Evolutionary conservation across 2,888 invertebrate species (phyloP).

Genomic region (Liodrosophila aerea): DNA sequence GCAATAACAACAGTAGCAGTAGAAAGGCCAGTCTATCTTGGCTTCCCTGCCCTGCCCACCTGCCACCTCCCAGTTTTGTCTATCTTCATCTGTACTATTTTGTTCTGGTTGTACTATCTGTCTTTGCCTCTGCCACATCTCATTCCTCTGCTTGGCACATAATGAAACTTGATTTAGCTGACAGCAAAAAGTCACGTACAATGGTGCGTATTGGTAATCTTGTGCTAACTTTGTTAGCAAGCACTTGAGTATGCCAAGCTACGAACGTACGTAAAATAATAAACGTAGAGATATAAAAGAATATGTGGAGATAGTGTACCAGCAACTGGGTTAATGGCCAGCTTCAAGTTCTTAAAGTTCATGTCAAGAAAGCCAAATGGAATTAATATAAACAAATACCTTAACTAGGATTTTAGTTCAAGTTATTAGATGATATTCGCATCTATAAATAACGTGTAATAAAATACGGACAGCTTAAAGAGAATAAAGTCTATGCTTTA

Average conservation of each 20-base stretch:
- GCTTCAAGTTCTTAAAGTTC: conserved; percentile 4
- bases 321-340: conserved; percentile 41
- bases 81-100: not conserved
- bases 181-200: conserved; percentile 74
- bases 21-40: not conserved
- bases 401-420: too few relatives aligned
- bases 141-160: conserved; percentile 44
- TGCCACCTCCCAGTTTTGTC: too few relatives aligned
- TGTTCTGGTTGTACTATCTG: too few relatives aligned
- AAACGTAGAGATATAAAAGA: conserved; percentile 13
- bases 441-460: too few relatives aligned
- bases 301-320: conserved; percentile 22
- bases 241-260: conserved; percentile 58
- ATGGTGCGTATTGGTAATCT: conserved; percentile 72
- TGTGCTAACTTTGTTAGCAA: conserved; percentile 67
- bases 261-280: conserved; percentile 12
- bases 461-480: too few relatives aligned
- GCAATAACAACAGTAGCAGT: not conserved
- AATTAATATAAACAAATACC: not conserved
- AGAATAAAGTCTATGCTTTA: too few relatives aligned
- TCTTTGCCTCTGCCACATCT: conserved; percentile 6
- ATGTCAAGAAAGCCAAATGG: conserved; percentile 4
- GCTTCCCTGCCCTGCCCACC: too few relatives aligned
- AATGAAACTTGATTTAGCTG: conserved; percentile 75
- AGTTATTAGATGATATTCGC: too few relatives aligned